Percentiles rank a stretch among this genome's conserved stretches.
Evolutionary conservation across 2,888 invertebrate genomes (phyloP).

Genomic region (Automeris io): DNA sequence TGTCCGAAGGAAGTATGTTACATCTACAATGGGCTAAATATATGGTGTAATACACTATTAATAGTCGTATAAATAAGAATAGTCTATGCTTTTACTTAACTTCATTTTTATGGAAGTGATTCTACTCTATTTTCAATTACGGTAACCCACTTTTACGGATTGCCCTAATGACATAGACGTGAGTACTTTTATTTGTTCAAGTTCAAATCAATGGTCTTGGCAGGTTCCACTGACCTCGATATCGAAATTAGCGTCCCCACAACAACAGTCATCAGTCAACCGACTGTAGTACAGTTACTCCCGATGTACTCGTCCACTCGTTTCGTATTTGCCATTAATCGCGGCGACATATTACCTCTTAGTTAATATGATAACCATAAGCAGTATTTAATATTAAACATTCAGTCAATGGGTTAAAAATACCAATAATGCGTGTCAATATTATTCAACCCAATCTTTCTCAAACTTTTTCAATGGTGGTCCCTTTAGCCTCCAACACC

Average conservation of each 20-base stretch:
- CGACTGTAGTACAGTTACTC: slow-evolving; percentile 35
- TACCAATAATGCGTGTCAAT: too few species aligned
- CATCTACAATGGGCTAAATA: too few species aligned
- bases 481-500: too few species aligned
- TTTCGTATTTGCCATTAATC: background rate
- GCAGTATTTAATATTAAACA: too few species aligned
- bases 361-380: background rate
- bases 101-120: too few species aligned
- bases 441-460: too few species aligned
- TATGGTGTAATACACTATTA: too few species aligned
- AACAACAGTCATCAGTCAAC: slow-evolving; percentile 37
- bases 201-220: slow-evolving; percentile 30
- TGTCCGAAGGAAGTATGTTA: too few species aligned
- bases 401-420: too few species aligned
- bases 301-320: background rate
- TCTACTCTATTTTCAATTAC: slow-evolving; percentile 24
- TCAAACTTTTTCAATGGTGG: too few species aligned
- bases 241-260: slow-evolving; percentile 46
- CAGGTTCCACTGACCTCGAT: slow-evolving; percentile 55
- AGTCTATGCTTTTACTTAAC: too few species aligned
- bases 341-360: background rate
- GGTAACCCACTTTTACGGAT: slow-evolving; percentile 25
- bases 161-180: slow-evolving; percentile 30
- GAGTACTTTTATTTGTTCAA: slow-evolving; percentile 39
- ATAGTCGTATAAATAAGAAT: too few species aligned